Evolutionary conservation across 2,888 invertebrate species (phyloP), one percentile per base, ranked within the genome.

Genomic region (Melanostoma mellinum): DNA sequence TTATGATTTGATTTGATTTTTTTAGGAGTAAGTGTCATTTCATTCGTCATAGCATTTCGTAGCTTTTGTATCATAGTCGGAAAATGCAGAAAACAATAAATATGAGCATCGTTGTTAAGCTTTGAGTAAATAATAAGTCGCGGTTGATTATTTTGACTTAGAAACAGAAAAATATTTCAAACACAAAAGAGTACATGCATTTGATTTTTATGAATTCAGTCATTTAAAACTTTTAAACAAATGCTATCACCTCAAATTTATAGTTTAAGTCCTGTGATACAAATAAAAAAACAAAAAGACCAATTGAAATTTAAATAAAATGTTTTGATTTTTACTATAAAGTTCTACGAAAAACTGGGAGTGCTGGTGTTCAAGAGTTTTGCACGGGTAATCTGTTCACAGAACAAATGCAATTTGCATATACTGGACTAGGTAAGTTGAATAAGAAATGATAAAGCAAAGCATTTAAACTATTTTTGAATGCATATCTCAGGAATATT

Each of bases 1-100:
- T 30, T 50, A 53, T 20, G 20, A 20, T 20, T 20, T 20, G 20
- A 20, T 53, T 52, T 44, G 63, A 68, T 46, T 61, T 36, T 55
- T 30, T 32, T 58, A 58, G 36, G 52, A 65, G 6, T 46, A 60
- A 67, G 52, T 72, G 33, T 65, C 63, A 75, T 75, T 56, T 20
- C 52, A 65, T 52, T 63, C 63, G 63, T 71, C 50, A 44, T 69
- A 50, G 46, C 48, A 32, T 60, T 69, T 68, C 36, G 20, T 35
- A 50, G 58, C 40, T 73, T 33, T 35, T 35, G 67, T 67, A 67
- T 78, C 65, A 61, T 73, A 69, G 52, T 58, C 36, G 42, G 60
- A 61, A 68, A 42, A 53, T 33, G 20, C 36, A 65, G 56, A 40
- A 48, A 20, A 32, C 10, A 48, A 36, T 36, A 50, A 63, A 9